Evolutionary conservation across 92 coral and sea anemone genomes (phyloP).

Genomic region (Blastomussa wellsi): DNA sequence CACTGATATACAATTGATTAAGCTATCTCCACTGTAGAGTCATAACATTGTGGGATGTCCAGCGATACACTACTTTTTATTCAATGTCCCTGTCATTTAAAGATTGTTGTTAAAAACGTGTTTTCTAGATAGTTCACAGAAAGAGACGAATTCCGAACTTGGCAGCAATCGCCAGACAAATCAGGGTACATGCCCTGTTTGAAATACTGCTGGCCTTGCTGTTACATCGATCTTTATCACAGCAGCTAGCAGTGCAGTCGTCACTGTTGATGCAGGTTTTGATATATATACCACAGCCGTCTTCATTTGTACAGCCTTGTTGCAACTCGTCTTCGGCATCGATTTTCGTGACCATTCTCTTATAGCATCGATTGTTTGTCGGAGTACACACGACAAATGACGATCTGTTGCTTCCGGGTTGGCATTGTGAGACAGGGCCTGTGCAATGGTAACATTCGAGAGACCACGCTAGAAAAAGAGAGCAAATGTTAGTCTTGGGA

Average conservation of each 20-base stretch:
- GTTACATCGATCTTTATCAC: constrained; percentile 32
- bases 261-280: not conserved
- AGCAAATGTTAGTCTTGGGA: not conserved
- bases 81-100: not conserved
- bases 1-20: too few species aligned
- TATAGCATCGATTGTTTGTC: constrained; percentile 16
- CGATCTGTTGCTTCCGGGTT: constrained; percentile 2
- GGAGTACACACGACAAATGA: constrained; percentile 19
- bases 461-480: constrained; percentile 16
- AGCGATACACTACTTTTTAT: not conserved
- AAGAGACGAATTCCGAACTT: not conserved
- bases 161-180: not conserved
- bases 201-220: not conserved
- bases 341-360: not conserved
- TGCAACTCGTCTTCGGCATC: constrained; percentile 22
- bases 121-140: not conserved
- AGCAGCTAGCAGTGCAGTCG: constrained; percentile 24
- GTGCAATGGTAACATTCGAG: constrained; percentile 27
- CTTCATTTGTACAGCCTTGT: constrained; percentile 44
- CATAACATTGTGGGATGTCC: not conserved
- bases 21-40: not conserved
- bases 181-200: not conserved
- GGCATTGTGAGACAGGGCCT: constrained; percentile 19
- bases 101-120: not conserved
- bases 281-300: constrained; percentile 4